phyloP scores from a whole-genome alignment of 2,888 invertebrate genomes.

The Lithosia quadra region DNA sequence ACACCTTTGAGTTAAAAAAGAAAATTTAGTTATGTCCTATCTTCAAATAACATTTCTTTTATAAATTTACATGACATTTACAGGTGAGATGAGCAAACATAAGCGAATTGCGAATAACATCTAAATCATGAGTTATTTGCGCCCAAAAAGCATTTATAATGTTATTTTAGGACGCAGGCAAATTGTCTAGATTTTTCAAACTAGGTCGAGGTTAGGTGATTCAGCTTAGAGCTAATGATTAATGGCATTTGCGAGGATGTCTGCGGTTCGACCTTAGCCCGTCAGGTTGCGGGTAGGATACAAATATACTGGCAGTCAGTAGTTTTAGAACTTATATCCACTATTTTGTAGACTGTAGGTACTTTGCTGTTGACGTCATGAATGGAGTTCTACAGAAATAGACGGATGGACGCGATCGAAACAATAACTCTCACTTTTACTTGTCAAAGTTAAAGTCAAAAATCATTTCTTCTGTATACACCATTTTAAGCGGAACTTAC shows the following conservation, averaged over 20 bases:
- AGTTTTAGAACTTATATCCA: not conserved
- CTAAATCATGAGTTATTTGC: not conserved
- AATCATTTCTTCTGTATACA: too few relatives aligned
- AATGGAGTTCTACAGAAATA: not conserved
- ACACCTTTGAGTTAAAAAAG: not conserved
- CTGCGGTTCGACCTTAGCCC: conserved; percentile 8
- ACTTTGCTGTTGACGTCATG: not conserved
- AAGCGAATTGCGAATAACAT: not conserved
- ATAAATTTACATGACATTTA: too few relatives aligned
- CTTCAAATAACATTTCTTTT: not conserved
- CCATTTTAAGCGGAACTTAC: too few relatives aligned
- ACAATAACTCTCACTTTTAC: too few relatives aligned
- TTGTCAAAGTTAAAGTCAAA: too few relatives aligned
- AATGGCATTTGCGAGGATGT: conserved; percentile 16
- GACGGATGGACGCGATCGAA: not conserved
- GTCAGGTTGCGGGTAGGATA: conserved; percentile 3
- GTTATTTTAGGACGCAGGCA: conserved; percentile 20
- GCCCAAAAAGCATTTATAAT: conserved; percentile 11
- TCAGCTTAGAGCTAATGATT: conserved; percentile 11
- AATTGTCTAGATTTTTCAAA: conserved; percentile 14
- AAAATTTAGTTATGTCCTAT: too few relatives aligned
- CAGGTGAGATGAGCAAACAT: not conserved
- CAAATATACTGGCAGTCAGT: not conserved
- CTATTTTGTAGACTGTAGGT: not conserved
- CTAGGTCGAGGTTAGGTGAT: conserved; percentile 14